phyloP scores from a whole-genome alignment of 1,140 invertebrate species.

The Mya arenaria region DNA sequence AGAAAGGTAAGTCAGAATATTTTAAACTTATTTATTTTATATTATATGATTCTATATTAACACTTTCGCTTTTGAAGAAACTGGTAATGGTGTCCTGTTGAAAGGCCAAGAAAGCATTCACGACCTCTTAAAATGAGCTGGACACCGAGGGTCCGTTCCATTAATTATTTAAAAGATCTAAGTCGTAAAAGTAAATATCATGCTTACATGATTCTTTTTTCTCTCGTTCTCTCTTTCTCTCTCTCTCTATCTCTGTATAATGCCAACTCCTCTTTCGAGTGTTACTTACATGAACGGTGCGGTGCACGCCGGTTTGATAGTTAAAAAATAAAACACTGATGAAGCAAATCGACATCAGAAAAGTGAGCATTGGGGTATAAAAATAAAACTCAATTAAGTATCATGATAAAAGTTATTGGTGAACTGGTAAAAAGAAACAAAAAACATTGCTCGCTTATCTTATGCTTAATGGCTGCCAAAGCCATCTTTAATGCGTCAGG shows the following conservation, averaged over 20 bases:
- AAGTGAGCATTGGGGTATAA: too few species aligned
- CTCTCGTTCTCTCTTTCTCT: slow-evolving; percentile 73
- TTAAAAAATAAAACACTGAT: too few species aligned
- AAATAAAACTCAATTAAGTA: too few species aligned
- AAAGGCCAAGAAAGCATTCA: not conserved
- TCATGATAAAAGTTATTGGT: slow-evolving; percentile 87
- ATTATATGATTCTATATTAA: not conserved
- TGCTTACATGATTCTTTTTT: not conserved
- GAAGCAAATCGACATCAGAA: too few species aligned
- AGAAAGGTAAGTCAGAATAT: slow-evolving; percentile 85
- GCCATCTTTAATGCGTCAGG: too few species aligned
- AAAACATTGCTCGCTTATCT: too few species aligned
- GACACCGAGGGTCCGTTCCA: not conserved
- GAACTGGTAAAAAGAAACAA: slow-evolving; percentile 89
- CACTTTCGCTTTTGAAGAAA: not conserved
- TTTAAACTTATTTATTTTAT: too few species aligned
- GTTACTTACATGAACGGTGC: too few species aligned
- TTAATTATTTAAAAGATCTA: not conserved
- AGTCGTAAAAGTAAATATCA: not conserved
- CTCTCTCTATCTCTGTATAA: slow-evolving; percentile 91
- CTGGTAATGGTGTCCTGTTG: not conserved
- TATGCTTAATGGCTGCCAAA: too few species aligned
- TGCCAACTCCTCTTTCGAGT: too few species aligned
- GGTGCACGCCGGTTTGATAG: too few species aligned
- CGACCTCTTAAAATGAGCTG: not conserved